Evolutionary conservation across 2,113 vertebrate species (phyloP), one percentile per base, ranked within the genome.

Genomic region (Dicerorhinus sumatrensis): DNA sequence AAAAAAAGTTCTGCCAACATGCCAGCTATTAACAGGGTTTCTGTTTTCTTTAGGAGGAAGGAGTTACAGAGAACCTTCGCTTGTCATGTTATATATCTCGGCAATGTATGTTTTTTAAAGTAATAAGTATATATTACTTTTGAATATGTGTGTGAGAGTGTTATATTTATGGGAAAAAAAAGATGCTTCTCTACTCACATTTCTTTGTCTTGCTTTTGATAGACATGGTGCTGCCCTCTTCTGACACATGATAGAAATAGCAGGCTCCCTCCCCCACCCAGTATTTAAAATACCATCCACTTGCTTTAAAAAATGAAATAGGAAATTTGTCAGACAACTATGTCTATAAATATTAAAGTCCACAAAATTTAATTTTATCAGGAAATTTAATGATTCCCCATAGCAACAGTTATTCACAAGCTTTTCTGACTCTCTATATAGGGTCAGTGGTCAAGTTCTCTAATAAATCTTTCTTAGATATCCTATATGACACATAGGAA

Each of bases 161-260:
- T 67, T 46, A 48, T 69, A 79, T 80, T 79, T 63, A 81, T 8
- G 31, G 13, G 14, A 0, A 9, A 63, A 83, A 56, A 75, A 87
- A 77, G 39, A 6, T 3, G 8, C 27, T 58, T 60, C 17, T 16
- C 48, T n/a, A 42, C 29, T 31, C 11, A 6, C 25, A 23, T 42
- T 62, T 91, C 25, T 69, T 77, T 72, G 31, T 63, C 89, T 81
- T 56, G 51, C 51, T 95, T 73, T 58, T 79, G 46, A 46, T 16
- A 91, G 42, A 89, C 16, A 76, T 7, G 4, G 14, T 67, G 79
- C 96, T 97, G 96, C 96, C 97, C 97, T 87, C 97, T 97, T 63
- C 70, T 96, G 98, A 89, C 83, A 91, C 84, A 88, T 7, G 13
- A 36, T 60, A 48, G 69, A 90, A 96, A 96, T 25, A 91, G 46